phyloP scores from a whole-genome alignment of 2,888 invertebrate genomes.

The Prostheceraeus crozeri region DNA sequence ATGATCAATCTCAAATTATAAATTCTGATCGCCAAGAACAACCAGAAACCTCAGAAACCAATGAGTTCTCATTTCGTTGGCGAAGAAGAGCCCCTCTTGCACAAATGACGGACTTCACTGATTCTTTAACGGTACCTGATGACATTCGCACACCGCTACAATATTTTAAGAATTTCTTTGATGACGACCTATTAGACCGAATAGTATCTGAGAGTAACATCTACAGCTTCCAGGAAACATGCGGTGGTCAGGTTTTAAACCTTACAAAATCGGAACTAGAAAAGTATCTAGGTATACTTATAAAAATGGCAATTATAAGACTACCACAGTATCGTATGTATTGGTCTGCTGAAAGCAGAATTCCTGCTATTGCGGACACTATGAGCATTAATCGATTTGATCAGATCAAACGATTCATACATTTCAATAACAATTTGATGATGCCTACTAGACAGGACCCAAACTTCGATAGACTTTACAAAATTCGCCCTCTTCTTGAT shows the following conservation, averaged over 20 bases:
- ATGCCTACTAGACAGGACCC: slow-evolving; percentile 24
- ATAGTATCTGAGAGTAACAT: slow-evolving; percentile 8
- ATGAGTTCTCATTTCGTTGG: no score
- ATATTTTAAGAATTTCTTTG: slow-evolving; percentile 11
- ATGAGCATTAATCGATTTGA: slow-evolving; percentile 27
- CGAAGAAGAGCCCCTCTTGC: no score
- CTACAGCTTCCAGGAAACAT: slow-evolving; percentile 10
- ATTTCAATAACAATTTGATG: slow-evolving; percentile 39
- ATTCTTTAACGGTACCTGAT: no score
- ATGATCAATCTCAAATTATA: no score
- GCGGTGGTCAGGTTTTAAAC: neutral
- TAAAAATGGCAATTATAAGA: neutral
- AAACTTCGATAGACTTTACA: slow-evolving; percentile 37
- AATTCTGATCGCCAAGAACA: no score
- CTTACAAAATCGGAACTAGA: slow-evolving; percentile 7
- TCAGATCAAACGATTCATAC: slow-evolving; percentile 36
- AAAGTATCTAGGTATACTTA: slow-evolving; percentile 21
- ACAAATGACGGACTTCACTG: no score
- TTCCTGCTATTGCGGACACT: neutral
- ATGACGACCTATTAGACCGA: slow-evolving; percentile 16
- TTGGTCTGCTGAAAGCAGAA: neutral
- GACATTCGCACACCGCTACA: no score
- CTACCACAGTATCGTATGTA: slow-evolving; percentile 28
- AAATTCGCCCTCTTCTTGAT: slow-evolving; percentile 40
- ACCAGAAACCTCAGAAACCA: no score